Base-by-base conservation (phyloP, 53 echinoderm and acorn worm species). In the Echinometra lucunter region DNA sequence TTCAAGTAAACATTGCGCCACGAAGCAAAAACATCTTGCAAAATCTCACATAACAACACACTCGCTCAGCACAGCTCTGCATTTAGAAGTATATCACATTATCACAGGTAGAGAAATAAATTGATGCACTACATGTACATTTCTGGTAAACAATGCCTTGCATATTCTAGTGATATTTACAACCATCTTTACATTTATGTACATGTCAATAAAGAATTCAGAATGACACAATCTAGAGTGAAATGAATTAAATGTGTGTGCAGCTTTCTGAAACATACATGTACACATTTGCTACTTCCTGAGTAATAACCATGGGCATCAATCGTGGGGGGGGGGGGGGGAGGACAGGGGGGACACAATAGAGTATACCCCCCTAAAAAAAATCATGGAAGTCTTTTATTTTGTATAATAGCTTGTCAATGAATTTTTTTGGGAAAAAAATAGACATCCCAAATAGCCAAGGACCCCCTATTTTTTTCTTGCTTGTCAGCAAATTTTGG, bases 101-200 rank as follows among this genome's bases (percentile, higher is more conserved):
- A 4, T 63, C 78, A 38, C 78, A 78, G 7, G 30, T 40, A 42
- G 13, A 72, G 32, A 72, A 72, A 72, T 21, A 63, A 63, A 30
- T 30, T 21, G 1, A 66, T 66, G 35, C 35, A 37, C 74, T 37
- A 74, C 74, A 74, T 74, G n/a, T 35, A 74, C 6, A 78, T 3
- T 40, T 78, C 42, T 42, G 21, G 23, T 78, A 42, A 18, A 78
- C 21, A 78, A 78, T 21, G 40, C 78, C 78, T 78, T 38, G 78
- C 78, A 78, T 78, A 12, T 40, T 17, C 85, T 85, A 45, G 49
- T 49, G 17, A 85, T 85, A 85, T 49, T 85, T 85, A 85, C 85
- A 85, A 85, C 45, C 85, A 47, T 27, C 28, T 10, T 49, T 47
- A 6, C 85, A 49, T 45, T n/a, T n/a, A n/a, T 47, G 85, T 85